These are phyloP conservation scores for Eurosta solidaginis DNA, from an alignment of 1,140 invertebrate genomes.

Conservation along the genomic window DNA sequence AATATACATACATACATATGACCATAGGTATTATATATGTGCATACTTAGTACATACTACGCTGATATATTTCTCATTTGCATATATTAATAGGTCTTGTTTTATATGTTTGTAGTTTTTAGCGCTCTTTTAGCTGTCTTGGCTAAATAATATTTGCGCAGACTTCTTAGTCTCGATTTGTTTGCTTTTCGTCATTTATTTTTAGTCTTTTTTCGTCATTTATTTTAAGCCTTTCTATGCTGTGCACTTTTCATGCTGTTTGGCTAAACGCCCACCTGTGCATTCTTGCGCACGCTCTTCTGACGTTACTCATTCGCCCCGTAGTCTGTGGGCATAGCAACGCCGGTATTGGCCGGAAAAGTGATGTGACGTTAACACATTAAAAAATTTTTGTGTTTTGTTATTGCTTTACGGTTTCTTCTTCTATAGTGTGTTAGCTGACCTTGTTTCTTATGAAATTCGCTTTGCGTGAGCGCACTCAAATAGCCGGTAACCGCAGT, in stretches of 20 bases:
- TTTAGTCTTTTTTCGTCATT: not conserved
- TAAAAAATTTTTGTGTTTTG: too few relatives aligned
- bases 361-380: not conserved
- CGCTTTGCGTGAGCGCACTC: too few relatives aligned
- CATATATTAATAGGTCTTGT: not conserved
- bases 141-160: not conserved
- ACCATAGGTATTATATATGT: not conserved
- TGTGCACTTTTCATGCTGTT: constrained; percentile 4
- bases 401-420: too few relatives aligned
- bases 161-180: not conserved
- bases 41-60: not conserved
- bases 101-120: too few relatives aligned
- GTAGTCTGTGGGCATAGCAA: not conserved
- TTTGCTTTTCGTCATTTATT: not conserved
- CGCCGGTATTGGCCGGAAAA: not conserved
- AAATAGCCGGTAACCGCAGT: too few relatives aligned
- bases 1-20: not conserved
- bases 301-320: constrained; percentile 6
- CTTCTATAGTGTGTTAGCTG: too few relatives aligned
- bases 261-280: constrained; percentile 7
- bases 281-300: not conserved
- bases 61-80: not conserved
- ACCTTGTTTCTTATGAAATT: too few relatives aligned
- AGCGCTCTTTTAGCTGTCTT: not conserved
- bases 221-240: not conserved